Conservation (phyloP, 2,113 vertebrate genomes). For the Piliocolobus tephrosceles region DNA sequence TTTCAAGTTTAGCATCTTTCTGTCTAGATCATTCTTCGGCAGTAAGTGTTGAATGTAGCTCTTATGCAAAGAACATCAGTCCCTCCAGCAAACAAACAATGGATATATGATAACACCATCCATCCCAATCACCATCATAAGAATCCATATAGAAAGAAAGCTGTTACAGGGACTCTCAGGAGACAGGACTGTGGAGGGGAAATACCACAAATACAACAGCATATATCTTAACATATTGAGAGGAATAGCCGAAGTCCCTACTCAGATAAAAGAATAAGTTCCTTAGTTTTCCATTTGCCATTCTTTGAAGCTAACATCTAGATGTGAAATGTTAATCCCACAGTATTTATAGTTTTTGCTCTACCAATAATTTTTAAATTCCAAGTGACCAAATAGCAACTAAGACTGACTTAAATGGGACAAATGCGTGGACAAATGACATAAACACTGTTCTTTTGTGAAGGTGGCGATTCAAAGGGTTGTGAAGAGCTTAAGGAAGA, state of each 20-base stretch:
- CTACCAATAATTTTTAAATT: neutral
- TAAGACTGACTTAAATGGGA: neutral
- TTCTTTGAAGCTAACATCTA: neutral
- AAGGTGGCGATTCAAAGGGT: neutral
- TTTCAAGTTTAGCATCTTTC: neutral
- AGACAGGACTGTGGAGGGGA: neutral
- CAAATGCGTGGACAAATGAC: neutral
- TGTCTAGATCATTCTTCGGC: neutral
- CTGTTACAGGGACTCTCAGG: neutral
- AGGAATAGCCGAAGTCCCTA: neutral
- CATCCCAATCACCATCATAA: neutral
- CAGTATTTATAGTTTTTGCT: neutral
- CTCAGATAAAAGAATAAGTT: neutral
- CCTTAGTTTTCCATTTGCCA: neutral
- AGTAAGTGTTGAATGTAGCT: neutral
- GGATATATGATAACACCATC: neutral
- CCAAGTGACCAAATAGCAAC: neutral
- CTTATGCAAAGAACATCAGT: neutral
- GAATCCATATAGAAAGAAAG: neutral
- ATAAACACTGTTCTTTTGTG: neutral
- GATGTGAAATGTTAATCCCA: neutral
- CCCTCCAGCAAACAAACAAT: neutral
- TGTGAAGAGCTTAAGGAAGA: neutral
- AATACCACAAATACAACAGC: neutral
- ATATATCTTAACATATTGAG: neutral